A percentile compares a stretch with the other conserved stretches of the same genome.
phyloP scores from a whole-genome alignment of 2,888 invertebrate genomes.

The Epirrhoe tristata region DNA sequence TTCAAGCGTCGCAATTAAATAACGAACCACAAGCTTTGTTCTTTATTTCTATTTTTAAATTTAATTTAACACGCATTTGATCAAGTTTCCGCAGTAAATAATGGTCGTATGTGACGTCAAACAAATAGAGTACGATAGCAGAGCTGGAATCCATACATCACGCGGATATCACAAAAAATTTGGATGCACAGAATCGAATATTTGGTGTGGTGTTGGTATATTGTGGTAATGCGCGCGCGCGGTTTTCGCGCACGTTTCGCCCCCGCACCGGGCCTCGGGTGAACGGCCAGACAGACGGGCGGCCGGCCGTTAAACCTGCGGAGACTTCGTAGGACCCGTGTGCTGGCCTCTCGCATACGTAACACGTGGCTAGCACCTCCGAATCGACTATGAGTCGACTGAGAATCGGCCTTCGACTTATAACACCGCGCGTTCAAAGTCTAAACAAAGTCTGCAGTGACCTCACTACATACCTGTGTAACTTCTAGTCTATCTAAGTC shows the following conservation, averaged over 20 bases:
- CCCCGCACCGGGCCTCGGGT: constrained; percentile 82
- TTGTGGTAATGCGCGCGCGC: constrained; percentile 74
- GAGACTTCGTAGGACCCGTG: constrained; percentile 66
- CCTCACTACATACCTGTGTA: constrained; percentile 10
- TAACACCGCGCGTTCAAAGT: constrained; percentile 5
- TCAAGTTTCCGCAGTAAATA: background rate
- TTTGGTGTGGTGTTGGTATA: constrained; percentile 30
- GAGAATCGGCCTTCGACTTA: constrained; percentile 33
- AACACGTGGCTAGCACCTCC: constrained; percentile 49
- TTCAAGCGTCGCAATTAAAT: constrained; percentile 2
- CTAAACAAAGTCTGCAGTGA: constrained; percentile 11
- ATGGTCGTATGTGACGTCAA: constrained; percentile 9
- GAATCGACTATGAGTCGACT: constrained; percentile 39
- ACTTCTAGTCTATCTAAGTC: constrained; percentile 7
- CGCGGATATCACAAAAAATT: background rate
- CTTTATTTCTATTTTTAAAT: constrained; percentile 1
- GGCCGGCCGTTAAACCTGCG: constrained; percentile 84
- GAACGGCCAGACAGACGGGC: constrained; percentile 83
- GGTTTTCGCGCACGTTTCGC: constrained; percentile 79
- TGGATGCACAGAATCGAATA: constrained; percentile 4
- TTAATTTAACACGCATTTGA: background rate
- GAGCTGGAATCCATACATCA: constrained; percentile 15
- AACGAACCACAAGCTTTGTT: constrained; percentile 1
- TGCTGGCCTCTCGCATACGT: constrained; percentile 62
- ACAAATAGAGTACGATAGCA: constrained; percentile 1